Evolutionary conservation across 2,113 vertebrate species (phyloP).

Genomic region (Anarrhichthys ocellatus): DNA sequence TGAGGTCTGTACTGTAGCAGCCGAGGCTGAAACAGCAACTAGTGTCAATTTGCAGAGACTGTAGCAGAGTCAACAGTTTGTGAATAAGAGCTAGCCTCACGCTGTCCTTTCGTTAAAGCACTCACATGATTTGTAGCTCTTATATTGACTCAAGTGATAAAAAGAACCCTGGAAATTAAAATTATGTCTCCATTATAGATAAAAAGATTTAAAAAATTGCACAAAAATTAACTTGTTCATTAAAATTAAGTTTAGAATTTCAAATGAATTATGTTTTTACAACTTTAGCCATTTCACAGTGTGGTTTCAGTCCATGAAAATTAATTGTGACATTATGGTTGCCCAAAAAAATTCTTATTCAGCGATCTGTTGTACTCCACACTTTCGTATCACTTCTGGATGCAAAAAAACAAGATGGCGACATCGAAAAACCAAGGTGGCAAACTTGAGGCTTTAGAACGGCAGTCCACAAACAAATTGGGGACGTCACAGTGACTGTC

Average conservation of each 20-base stretch:
- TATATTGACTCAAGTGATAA: neutral
- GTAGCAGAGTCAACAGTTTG: neutral
- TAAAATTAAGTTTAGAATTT: neutral
- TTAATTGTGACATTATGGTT: no score
- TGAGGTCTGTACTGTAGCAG: neutral
- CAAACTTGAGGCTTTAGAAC: neutral
- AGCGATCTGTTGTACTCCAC: no score
- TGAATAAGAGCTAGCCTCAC: neutral
- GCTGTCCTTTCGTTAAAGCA: neutral
- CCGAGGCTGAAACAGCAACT: conserved; percentile 1
- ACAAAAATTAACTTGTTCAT: neutral
- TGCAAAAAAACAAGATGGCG: no score
- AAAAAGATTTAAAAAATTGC: neutral
- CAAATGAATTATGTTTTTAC: neutral
- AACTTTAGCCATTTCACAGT: neutral
- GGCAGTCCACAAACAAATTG: neutral
- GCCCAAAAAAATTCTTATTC: no score
- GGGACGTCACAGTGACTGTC: neutral
- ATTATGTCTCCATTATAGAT: neutral
- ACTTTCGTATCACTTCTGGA: no score
- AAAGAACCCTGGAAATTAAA: neutral
- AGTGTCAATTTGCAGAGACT: neutral
- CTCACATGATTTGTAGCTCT: neutral
- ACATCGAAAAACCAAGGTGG: no score
- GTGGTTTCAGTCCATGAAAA: no score